These are phyloP conservation scores for Scaptomyza graminum DNA, from an alignment of 1,140 invertebrate species.

Conservation along the genomic window DNA sequence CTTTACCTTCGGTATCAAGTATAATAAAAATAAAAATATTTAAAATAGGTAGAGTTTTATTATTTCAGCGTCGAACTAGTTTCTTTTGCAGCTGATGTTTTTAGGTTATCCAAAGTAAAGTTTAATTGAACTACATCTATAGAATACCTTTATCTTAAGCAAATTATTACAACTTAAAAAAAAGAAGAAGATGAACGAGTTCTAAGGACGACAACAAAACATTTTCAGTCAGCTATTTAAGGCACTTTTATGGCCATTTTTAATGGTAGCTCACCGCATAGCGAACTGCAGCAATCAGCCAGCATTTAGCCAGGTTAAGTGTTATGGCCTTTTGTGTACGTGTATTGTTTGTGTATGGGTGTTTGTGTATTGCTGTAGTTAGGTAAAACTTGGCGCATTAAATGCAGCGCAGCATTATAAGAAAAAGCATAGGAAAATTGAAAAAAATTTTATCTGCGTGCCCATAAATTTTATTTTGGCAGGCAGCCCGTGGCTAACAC, in stretches of 20 bases:
- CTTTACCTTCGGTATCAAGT: too few relatives aligned
- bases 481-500: constrained; percentile 23
- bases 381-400: constrained; percentile 68
- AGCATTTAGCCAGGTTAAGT: constrained; percentile 22
- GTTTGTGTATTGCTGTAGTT: constrained; percentile 8
- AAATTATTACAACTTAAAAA: too few relatives aligned
- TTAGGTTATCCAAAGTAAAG: too few relatives aligned
- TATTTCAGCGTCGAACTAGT: too few relatives aligned
- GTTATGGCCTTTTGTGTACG: constrained; percentile 23
- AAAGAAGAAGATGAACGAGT: too few relatives aligned
- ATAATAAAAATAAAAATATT: too few relatives aligned
- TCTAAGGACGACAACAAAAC: neutral
- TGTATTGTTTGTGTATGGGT: too few relatives aligned
- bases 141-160: too few relatives aligned
- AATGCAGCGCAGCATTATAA: constrained; percentile 52
- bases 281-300: neutral
- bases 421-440: constrained; percentile 35
- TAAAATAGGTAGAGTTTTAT: too few relatives aligned
- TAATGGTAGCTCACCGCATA: neutral
- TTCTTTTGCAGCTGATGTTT: too few relatives aligned
- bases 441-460: constrained; percentile 64
- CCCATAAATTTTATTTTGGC: constrained; percentile 73
- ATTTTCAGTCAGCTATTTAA: neutral
- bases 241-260: constrained; percentile 15
- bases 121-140: too few relatives aligned